phyloP scores from a whole-genome alignment of 2,888 invertebrate genomes.

The Brachycybe producta region DNA sequence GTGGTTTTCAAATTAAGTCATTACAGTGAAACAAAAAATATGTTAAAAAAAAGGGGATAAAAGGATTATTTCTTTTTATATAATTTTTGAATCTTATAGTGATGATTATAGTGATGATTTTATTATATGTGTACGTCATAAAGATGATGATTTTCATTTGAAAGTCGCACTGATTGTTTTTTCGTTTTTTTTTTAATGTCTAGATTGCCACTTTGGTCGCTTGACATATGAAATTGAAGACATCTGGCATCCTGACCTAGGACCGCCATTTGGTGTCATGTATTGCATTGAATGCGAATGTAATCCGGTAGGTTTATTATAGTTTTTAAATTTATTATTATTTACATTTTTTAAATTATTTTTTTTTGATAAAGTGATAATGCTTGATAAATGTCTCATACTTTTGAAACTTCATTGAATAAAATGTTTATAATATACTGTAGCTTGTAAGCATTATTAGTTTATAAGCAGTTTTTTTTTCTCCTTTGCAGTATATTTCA shows the following conservation, averaged over 20 bases:
- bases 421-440: neutral
- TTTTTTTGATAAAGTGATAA: neutral
- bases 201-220: constrained; percentile 87
- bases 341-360: neutral
- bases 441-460: neutral
- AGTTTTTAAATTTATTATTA: constrained; percentile 19
- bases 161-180: too few relatives aligned
- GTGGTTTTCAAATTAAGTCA: too few relatives aligned
- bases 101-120: too few relatives aligned
- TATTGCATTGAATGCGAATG: constrained; percentile 93
- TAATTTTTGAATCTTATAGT: too few relatives aligned
- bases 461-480: too few relatives aligned
- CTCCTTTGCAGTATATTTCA: too few relatives aligned
- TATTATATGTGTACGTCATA: too few relatives aligned
- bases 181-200: constrained; percentile 46
- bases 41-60: too few relatives aligned
- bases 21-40: too few relatives aligned
- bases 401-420: neutral
- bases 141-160: too few relatives aligned
- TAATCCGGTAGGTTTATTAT: constrained; percentile 61
- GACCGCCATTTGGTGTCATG: constrained; percentile 85
- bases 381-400: neutral
- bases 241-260: constrained; percentile 83
- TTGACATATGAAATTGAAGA: constrained; percentile 74
- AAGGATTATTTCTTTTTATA: too few relatives aligned